These are phyloP conservation scores for Lasioglossum villosulum DNA, from an alignment of 2,888 invertebrate genomes.

Conservation along the genomic window DNA sequence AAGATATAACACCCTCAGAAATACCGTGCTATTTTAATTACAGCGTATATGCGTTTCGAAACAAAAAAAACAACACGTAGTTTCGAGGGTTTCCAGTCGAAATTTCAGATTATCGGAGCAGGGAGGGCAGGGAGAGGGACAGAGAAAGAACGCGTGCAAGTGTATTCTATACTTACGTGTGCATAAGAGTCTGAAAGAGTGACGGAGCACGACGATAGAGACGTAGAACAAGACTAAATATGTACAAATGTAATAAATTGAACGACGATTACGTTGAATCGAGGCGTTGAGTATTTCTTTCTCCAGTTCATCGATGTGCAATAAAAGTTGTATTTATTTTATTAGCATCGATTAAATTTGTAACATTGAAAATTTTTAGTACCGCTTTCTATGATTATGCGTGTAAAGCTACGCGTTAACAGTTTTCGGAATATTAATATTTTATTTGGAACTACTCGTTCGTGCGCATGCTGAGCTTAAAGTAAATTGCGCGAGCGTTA, in stretches of 20 bases:
- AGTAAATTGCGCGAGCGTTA: neutral
- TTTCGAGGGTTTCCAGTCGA: neutral
- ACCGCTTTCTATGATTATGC: neutral
- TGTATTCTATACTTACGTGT: neutral
- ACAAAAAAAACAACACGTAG: too few relatives aligned
- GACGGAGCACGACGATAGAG: constrained; percentile 68
- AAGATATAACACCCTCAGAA: constrained; percentile 18
- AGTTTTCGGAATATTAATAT: neutral
- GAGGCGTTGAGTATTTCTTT: neutral
- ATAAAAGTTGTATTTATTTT: neutral
- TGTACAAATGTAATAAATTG: constrained; percentile 81
- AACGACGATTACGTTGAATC: constrained; percentile 77
- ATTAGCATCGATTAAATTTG: neutral
- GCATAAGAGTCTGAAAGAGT: constrained; percentile 52
- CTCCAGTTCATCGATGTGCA: neutral
- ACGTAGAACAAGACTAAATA: constrained; percentile 75
- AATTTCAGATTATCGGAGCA: neutral
- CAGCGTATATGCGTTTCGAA: neutral
- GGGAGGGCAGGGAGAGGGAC: neutral
- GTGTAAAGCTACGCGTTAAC: neutral
- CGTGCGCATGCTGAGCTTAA: too few relatives aligned
- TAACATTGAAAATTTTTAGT: neutral
- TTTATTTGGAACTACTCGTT: neutral
- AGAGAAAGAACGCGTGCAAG: constrained; percentile 12
- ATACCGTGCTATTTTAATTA: constrained; percentile 61